Evolutionary conservation across 64 coral and sea anemone species (phyloP).

Genomic region (Porites lutea): DNA sequence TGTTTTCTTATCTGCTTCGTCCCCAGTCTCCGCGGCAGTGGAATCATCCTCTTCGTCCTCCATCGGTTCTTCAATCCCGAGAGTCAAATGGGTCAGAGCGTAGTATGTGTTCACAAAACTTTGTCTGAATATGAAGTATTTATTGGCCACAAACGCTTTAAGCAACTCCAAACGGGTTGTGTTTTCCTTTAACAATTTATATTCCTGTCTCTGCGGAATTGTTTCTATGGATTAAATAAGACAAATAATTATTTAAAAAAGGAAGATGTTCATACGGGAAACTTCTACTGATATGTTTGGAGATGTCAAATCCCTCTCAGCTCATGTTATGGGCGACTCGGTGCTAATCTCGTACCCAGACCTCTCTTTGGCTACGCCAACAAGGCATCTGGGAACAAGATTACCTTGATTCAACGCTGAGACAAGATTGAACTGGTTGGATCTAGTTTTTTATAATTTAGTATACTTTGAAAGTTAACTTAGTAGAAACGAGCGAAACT

Average conservation of each 20-base stretch:
- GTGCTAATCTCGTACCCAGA: too few species aligned
- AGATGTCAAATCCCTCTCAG: too few species aligned
- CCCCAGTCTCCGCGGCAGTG: not conserved
- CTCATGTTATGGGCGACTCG: too few species aligned
- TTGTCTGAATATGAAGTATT: conserved; percentile 39
- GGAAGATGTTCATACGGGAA: too few species aligned
- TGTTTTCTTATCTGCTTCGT: not conserved
- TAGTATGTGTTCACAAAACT: conserved; percentile 61
- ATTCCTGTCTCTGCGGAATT: not conserved
- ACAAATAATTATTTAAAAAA: not conserved
- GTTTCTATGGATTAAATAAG: not conserved
- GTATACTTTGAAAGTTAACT: too few species aligned
- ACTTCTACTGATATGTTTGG: too few species aligned
- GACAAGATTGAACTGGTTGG: too few species aligned
- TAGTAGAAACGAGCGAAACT: too few species aligned
- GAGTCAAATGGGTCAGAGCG: conserved; percentile 54
- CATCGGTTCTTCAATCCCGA: conserved; percentile 21
- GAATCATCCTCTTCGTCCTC: conserved; percentile 35
- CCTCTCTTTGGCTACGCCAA: too few species aligned
- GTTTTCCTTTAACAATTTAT: conserved; percentile 21
- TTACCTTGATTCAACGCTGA: too few species aligned
- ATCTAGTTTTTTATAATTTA: too few species aligned
- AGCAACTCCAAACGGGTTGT: not conserved
- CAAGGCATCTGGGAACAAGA: too few species aligned
- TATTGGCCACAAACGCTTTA: conserved; percentile 6